phyloP scores from a whole-genome alignment of 2,797 vertebrate species.

The Mastacembelus armatus region DNA sequence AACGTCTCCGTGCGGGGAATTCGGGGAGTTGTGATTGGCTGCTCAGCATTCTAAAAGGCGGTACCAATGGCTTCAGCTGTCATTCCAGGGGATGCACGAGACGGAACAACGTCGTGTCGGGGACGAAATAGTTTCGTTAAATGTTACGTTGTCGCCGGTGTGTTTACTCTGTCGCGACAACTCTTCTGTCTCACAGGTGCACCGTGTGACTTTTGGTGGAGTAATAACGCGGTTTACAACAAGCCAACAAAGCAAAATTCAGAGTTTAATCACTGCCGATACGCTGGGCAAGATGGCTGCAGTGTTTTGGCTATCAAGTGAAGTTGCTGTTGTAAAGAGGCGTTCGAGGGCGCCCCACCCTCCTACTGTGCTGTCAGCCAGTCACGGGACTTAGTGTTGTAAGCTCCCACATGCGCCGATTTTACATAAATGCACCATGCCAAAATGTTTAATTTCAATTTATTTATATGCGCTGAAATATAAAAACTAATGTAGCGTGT shows the following conservation, averaged over 20 bases:
- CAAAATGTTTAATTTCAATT: neutral
- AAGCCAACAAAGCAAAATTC: constrained; percentile 32
- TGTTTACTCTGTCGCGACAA: neutral
- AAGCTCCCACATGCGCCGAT: neutral
- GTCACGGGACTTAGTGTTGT: constrained; percentile 5
- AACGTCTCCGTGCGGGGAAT: constrained; percentile 57
- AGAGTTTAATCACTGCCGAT: constrained; percentile 19
- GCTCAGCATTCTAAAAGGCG: constrained; percentile 74
- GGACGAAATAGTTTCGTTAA: constrained; percentile 36
- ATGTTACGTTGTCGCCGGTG: neutral
- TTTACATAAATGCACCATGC: neutral
- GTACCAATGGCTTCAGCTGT: constrained; percentile 88
- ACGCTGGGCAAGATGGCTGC: constrained; percentile 80
- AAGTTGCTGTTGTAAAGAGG: constrained; percentile 65
- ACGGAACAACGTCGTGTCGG: constrained; percentile 40
- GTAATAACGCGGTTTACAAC: constrained; percentile 54
- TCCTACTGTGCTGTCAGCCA: constrained; percentile 26
- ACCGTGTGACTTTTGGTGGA: neutral
- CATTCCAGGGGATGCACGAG: constrained; percentile 69
- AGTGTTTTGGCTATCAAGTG: constrained; percentile 54
- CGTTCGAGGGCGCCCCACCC: constrained; percentile 73
- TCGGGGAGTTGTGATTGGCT: constrained; percentile 82
- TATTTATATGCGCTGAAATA: neutral
- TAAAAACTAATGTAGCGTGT: neutral
- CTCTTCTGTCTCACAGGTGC: neutral